These are phyloP conservation scores for Hystrix cristata DNA, from an alignment of 2,113 vertebrate genomes.

Conservation along the genomic window DNA sequence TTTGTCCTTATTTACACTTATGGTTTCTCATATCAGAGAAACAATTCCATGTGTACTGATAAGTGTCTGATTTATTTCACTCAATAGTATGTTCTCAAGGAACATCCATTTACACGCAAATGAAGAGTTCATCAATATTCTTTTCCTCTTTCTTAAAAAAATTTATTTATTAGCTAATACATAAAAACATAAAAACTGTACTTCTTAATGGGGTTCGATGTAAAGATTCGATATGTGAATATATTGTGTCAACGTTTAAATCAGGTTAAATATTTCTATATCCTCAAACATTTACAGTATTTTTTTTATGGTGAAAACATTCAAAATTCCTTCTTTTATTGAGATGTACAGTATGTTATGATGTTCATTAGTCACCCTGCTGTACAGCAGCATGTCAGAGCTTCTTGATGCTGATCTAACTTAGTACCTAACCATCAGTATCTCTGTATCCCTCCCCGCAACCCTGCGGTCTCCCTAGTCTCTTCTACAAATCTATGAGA, in stretches of 20 bases:
- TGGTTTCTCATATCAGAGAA: too few relatives aligned
- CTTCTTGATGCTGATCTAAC: neutral
- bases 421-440: neutral
- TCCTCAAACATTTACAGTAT: neutral
- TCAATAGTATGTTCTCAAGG: too few relatives aligned
- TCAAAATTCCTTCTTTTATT: neutral
- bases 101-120: too few relatives aligned
- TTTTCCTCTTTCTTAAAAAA: neutral
- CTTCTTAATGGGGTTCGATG: neutral
- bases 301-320: neutral
- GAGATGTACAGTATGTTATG: neutral
- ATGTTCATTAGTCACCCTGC: neutral
- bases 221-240: neutral
- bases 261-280: neutral
- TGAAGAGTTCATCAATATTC: neutral
- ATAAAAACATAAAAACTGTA: neutral
- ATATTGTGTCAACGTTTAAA: neutral
- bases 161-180: neutral
- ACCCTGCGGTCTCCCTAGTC: neutral
- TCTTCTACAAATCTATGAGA: neutral
- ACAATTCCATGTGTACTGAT: too few relatives aligned
- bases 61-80: too few relatives aligned
- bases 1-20: too few relatives aligned
- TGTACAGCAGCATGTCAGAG: neutral
- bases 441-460: neutral